Evolutionary conservation across 2,888 invertebrate genomes (phyloP), one percentile per base, ranked within the genome.

Genomic region (Sinhomidia bicolor): DNA sequence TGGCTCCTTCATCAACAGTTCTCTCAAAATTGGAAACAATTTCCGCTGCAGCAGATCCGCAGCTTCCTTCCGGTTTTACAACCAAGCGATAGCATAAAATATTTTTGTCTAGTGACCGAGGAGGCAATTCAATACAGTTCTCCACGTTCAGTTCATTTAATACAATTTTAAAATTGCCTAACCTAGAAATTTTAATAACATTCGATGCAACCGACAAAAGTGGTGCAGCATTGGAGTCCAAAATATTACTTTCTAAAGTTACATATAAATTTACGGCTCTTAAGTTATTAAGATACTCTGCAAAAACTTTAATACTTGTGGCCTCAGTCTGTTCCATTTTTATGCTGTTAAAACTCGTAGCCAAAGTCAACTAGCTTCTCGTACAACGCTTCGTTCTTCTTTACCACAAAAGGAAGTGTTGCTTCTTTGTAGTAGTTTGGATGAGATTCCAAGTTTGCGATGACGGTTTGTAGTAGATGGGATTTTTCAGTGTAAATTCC

Each of bases 401-500:
- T 95, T 17, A 97, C 94, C 32, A 96, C 95, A 94, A 97, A 99
- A 0, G 97, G 96, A 90, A 99, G 93, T 0, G 96, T 96, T 0
- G 96, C 96, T 93, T 95, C 96, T 93, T 96, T 95, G 94, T 99
- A 99, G 94, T 97, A 99, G 92, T 97, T 95, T 0, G 96, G 93
- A 93, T 96, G 94, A 92, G 98, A 94, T 94, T 97, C 96, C 91
- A 99, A 95, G 93, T 99, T 99, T 93, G 96, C 95, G 80, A 99
- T 99, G 82, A 99, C 97, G 7, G 96, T 96, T 68, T 96, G 95
- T 12, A 99, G 94, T 85, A 99, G 94, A 93, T 99, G 98, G 0
- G 98, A 96, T 93, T 96, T 96, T 93, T 98, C 98, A 14, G 96
- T 96, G 94, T 95, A 95, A 92, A 97, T 97, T 41, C 98, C 96